Evolutionary conservation across 2,113 vertebrate genomes (phyloP), one percentile per base, ranked within the genome.

Genomic region (Python bivittatus): DNA sequence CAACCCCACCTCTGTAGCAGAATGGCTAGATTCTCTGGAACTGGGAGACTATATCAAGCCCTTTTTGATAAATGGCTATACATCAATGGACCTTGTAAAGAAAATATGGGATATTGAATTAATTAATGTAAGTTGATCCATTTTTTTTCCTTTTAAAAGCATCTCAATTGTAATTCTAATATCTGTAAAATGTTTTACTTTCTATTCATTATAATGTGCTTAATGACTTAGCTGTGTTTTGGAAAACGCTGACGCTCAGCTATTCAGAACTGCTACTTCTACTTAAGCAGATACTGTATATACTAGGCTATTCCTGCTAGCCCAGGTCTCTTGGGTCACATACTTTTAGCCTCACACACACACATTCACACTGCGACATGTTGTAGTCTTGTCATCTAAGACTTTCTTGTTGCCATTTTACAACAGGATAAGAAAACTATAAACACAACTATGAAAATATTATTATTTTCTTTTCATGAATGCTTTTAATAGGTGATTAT

Each of bases 71-170:
- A 99, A 99, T 61, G 99, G 99, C 93, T 99, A 99, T 97, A 99
- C 99, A 11, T 99, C 99, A 93, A 99, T 99, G 99, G 99, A 99
- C 96, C 98, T 99, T 95, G 98, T 99, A 94, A 99, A 99, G 98
- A 99, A 99, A 98, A 99, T 99, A 97, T 99, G 99, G 99, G 99
- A 99, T 95, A 99, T 99, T 90, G 99, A 99, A 97, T 98, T 99
- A 97, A 99, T 99, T 96, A 99, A 99, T 85, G 99, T 99, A 97
- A 99, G 99, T 98, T 94, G 93, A 91, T 95, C 64, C 57, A 84
- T 95, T 96, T 94, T 33, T 48, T 84, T 88, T n/a, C 92, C 38
- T 88, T 92, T 86, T 61, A 38, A 64, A 86, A 64, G 60, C 84
- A 91, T 52, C 38, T 58, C 52, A n/a, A 0, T 53, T 52, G 11